phyloP scores from a whole-genome alignment of 2,113 vertebrate genomes.

The Beaufortia kweichowensis region DNA sequence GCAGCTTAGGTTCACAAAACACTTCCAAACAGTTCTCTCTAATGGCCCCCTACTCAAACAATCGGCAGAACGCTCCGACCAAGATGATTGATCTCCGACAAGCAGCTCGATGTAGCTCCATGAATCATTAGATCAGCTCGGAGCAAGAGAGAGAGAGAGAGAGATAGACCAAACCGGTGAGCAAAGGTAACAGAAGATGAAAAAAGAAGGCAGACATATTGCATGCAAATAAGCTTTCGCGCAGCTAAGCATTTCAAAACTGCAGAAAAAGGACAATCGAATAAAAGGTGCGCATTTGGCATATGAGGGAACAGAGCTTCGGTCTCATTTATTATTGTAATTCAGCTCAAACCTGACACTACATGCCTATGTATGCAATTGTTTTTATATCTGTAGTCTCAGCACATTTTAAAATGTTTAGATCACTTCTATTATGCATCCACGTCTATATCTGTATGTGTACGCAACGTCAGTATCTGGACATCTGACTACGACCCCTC shows the following conservation, averaged over 20 bases:
- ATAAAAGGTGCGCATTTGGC: conserved; percentile 13
- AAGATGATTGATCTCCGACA: conserved; percentile 83
- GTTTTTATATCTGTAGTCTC: conserved; percentile 1
- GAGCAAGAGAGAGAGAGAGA: conserved; percentile 56
- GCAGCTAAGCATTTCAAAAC: conserved; percentile 28
- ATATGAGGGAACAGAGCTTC: conserved; percentile 21
- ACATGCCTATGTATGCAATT: conserved; percentile 1
- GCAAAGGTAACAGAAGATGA: conserved; percentile 56
- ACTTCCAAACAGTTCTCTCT: conserved; percentile 80
- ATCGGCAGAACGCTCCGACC: conserved; percentile 75
- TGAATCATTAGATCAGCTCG: conserved; percentile 78
- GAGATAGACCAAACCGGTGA: conserved; percentile 42
- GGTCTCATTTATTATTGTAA: conserved; percentile 6
- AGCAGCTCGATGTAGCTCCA: conserved; percentile 74
- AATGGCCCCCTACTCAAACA: conserved; percentile 80
- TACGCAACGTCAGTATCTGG: no score
- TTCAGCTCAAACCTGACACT: neutral
- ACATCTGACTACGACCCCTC: no score
- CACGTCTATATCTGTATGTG: no score
- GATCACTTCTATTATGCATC: no score
- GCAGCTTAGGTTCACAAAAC: conserved; percentile 80
- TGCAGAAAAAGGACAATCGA: conserved; percentile 11
- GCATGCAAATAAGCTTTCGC: conserved; percentile 47
- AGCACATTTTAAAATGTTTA: no score
- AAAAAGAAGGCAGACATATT: conserved; percentile 41